Conservation (phyloP, 1,140 invertebrate genomes). For the Drosophila parvula region DNA sequence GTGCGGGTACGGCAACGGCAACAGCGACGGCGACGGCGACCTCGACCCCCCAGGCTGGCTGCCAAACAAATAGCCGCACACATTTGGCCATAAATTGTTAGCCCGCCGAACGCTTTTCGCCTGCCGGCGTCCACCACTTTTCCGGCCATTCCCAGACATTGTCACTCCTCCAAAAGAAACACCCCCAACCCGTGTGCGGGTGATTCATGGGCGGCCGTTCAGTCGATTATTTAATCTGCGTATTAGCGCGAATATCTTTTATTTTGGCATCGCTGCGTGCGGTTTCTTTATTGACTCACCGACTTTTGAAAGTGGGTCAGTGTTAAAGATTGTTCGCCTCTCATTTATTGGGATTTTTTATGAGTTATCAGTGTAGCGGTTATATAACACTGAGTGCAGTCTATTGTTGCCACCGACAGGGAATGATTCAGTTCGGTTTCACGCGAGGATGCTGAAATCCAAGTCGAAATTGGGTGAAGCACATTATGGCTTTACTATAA, state of each 20-base stretch:
- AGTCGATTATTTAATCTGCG: conserved; percentile 75
- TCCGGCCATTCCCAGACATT: conserved; percentile 50
- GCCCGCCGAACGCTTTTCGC: conserved; percentile 60
- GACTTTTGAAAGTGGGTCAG: conserved; percentile 71
- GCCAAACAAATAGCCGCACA: conserved; percentile 43
- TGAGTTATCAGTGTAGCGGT: conserved; percentile 75
- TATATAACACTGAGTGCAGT: conserved; percentile 65
- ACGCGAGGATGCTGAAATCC: conserved; percentile 22
- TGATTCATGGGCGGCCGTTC: conserved; percentile 54
- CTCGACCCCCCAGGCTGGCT: conserved; percentile 72
- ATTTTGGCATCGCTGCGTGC: conserved; percentile 35
- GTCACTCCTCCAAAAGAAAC: conserved; percentile 45
- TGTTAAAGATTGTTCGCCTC: conserved; percentile 74
- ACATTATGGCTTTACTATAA: background rate
- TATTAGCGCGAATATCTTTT: conserved; percentile 70
- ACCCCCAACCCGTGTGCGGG: conserved; percentile 27
- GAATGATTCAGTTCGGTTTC: conserved; percentile 36
- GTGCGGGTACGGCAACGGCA: conserved; percentile 10
- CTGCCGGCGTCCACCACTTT: conserved; percentile 30
- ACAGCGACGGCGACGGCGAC: conserved; percentile 55
- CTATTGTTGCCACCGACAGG: conserved; percentile 42
- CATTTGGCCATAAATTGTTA: conserved; percentile 57
- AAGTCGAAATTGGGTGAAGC: background rate
- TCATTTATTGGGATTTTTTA: conserved; percentile 56
- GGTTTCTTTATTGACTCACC: conserved; percentile 80